phyloP scores from a whole-genome alignment of 2,113 vertebrate genomes.

The Cheirogaleus medius region DNA sequence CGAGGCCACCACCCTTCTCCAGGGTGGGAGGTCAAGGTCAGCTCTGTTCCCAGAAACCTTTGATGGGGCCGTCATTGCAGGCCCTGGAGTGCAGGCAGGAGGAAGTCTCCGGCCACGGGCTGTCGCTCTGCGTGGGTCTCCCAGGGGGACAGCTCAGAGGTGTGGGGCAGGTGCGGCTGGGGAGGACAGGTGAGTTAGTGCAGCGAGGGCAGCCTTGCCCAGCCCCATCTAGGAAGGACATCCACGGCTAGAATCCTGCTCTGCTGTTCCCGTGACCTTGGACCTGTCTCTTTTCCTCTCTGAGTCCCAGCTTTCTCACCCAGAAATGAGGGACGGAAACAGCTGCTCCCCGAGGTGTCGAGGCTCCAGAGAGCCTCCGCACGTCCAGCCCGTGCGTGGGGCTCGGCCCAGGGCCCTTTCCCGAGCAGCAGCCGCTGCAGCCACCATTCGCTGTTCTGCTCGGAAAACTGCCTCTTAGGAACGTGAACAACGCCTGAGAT shows the following conservation, averaged over 20 bases:
- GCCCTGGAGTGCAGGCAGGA: not conserved
- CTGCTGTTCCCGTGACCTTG: accelerated
- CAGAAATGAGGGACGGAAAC: not conserved
- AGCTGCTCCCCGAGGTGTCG: accelerated
- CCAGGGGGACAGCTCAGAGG: not conserved
- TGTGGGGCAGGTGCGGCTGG: accelerated
- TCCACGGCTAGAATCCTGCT: accelerated
- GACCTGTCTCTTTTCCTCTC: not conserved
- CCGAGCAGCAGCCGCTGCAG: not conserved
- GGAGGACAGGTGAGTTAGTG: not conserved
- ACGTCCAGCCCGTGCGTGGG: accelerated
- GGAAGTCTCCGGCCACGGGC: not conserved
- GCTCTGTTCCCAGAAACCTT: not conserved
- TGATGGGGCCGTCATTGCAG: not conserved
- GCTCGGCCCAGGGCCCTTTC: not conserved
- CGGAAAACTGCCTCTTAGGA: accelerated
- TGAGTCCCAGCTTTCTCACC: not conserved
- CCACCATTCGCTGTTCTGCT: accelerated
- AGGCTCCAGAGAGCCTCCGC: not conserved
- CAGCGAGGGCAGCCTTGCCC: accelerated
- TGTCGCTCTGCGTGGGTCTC: accelerated
- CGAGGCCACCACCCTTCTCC: not conserved
- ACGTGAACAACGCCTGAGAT: accelerated
- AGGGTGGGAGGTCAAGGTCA: not conserved
- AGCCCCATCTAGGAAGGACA: not conserved